Conservation (phyloP, 2,797 vertebrate species). For the Meda fulgida region DNA sequence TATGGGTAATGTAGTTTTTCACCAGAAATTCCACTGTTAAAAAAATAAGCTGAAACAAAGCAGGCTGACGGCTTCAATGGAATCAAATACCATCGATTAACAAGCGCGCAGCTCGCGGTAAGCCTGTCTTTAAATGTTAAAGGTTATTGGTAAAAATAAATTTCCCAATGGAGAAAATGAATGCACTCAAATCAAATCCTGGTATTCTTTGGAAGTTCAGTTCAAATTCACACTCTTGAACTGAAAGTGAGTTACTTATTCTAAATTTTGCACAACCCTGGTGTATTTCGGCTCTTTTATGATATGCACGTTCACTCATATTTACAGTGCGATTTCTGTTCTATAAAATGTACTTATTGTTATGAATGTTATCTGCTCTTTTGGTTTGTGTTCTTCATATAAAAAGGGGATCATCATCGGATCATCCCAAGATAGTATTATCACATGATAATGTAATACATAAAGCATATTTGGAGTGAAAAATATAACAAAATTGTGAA, state of each 20-base stretch:
- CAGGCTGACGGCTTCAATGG: not conserved
- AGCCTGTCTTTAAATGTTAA: not conserved
- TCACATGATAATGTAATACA: not conserved
- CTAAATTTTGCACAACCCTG: not conserved
- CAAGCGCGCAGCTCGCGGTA: not conserved
- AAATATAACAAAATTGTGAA: too few relatives aligned
- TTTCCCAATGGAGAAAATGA: not conserved
- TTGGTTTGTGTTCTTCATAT: not conserved
- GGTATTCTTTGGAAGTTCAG: not conserved
- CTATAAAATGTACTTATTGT: not conserved
- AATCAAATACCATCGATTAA: not conserved
- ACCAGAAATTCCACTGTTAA: not conserved
- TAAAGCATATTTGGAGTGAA: not conserved
- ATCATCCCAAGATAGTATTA: constrained; percentile 5
- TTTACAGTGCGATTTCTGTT: not conserved
- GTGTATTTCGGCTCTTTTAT: not conserved
- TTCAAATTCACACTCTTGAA: not conserved
- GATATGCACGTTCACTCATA: not conserved
- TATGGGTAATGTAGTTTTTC: not conserved
- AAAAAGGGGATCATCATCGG: not conserved
- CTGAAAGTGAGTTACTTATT: not conserved
- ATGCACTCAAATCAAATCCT: not conserved
- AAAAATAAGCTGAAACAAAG: not conserved
- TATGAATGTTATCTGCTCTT: not conserved
- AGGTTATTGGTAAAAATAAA: not conserved